Conservation (phyloP, 2,113 vertebrate genomes). For the Myocastor coypus region DNA sequence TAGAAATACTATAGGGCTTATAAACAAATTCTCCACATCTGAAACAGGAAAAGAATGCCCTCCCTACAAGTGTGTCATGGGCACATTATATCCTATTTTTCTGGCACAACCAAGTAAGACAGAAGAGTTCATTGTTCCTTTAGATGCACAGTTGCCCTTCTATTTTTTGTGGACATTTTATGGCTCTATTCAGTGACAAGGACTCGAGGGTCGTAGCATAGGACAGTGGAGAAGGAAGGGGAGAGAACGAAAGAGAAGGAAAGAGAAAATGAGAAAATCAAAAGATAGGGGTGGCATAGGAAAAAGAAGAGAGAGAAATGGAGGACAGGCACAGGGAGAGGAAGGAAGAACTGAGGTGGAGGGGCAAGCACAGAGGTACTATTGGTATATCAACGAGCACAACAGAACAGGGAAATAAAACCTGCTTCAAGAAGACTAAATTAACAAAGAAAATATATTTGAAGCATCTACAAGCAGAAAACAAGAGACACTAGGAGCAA, state of each 20-base stretch:
- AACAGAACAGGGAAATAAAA: neutral
- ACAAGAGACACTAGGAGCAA: neutral
- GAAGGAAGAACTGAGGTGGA: neutral
- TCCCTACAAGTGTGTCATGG: neutral
- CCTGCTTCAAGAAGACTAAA: neutral
- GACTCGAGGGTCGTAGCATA: neutral
- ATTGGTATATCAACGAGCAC: neutral
- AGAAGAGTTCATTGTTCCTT: neutral
- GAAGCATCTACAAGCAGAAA: neutral
- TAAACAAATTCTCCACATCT: neutral
- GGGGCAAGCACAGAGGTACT: neutral
- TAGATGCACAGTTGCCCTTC: neutral
- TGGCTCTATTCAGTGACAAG: neutral
- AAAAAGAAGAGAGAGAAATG: neutral
- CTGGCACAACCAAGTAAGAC: neutral
- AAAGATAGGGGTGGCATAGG: neutral
- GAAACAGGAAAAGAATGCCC: neutral
- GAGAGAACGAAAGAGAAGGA: neutral
- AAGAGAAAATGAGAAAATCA: too few relatives aligned
- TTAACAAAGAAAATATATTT: neutral
- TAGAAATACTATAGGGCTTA: neutral
- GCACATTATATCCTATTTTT: neutral
- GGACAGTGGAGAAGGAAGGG: neutral
- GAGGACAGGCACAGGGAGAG: neutral
- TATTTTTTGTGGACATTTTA: slow-evolving; percentile 1